A percentile compares a stretch with the other conserved stretches of the same genome.
These are phyloP conservation scores for Drosophila truncata DNA, from an alignment of 1,140 invertebrate species.

Conservation along the genomic window DNA sequence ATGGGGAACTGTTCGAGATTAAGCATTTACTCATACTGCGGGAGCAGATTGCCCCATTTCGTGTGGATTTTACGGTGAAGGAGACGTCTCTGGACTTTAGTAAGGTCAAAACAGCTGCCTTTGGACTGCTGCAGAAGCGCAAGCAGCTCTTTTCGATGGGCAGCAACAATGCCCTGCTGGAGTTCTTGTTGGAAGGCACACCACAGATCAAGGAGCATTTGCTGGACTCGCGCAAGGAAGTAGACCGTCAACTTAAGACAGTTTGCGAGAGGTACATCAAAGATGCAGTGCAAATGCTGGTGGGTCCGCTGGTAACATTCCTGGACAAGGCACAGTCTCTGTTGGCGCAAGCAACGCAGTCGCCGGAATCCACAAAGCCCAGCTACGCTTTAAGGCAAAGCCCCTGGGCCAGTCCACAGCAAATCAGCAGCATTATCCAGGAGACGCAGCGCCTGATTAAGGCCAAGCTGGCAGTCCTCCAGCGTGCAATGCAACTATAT, in stretches of 20 bases:
- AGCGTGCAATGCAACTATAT: constrained; percentile 96
- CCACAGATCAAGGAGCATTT: constrained; percentile 96
- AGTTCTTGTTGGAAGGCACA: constrained; percentile 96
- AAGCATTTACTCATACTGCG: constrained; percentile 98
- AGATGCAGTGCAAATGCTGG: constrained; percentile 91
- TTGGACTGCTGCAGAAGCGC: constrained; percentile 94
- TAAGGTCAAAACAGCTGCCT: constrained; percentile 94
- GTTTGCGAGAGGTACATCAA: constrained; percentile 97
- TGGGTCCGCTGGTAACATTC: constrained; percentile 90
- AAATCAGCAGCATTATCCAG: constrained; percentile 87
- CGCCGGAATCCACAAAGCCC: constrained; percentile 49
- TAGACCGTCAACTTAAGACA: constrained; percentile 95
- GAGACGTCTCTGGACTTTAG: constrained; percentile 97
- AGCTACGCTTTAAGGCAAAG: constrained; percentile 84
- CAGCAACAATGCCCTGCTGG: constrained; percentile 95
- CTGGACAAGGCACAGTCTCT: constrained; percentile 89
- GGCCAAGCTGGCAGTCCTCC: constrained; percentile 91
- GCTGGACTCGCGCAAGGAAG: constrained; percentile 97
- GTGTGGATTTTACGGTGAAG: constrained; percentile 97
- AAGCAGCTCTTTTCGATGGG: constrained; percentile 94
- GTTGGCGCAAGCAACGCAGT: constrained; percentile 32
- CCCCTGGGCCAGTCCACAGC: constrained; percentile 86
- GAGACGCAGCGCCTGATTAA: constrained; percentile 91
- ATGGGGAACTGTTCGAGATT: constrained; percentile 98
- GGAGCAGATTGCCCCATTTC: constrained; percentile 99